Percentiles rank a stretch among this genome's conserved stretches.
Conservation (phyloP, 2,797 vertebrate species). For the Sebastes trivittatus region DNA sequence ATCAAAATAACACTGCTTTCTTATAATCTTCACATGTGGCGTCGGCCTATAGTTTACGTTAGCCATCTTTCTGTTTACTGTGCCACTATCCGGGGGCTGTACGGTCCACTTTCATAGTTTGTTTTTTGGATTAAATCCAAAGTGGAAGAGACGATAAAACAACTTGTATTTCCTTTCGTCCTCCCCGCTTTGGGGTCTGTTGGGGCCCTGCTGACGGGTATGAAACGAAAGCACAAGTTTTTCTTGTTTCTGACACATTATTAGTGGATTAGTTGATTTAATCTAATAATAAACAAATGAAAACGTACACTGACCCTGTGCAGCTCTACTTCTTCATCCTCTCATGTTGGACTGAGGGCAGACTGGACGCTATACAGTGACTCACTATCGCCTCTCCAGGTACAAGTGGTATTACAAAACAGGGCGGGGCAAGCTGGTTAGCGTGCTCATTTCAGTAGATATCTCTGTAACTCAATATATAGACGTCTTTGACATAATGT, state of each 20-base stretch:
- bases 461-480: neutral
- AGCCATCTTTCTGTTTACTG: too few species aligned
- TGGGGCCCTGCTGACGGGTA: too few species aligned
- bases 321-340: neutral
- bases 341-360: too few species aligned
- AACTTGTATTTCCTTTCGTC: too few species aligned
- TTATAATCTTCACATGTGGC: too few species aligned
- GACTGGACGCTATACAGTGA: too few species aligned
- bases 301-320: fast-evolving
- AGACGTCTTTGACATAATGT: neutral
- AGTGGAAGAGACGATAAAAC: too few species aligned
- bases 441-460: neutral
- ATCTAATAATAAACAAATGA: neutral
- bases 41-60: neutral
- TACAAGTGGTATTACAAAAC: too few species aligned
- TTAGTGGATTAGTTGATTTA: fast-evolving
- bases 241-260: neutral
- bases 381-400: too few species aligned
- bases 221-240: neutral
- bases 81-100: neutral
- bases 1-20: too few species aligned
- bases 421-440: neutral
- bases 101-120: neutral
- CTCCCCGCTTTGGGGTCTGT: too few species aligned
- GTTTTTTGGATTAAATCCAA: neutral